Evolutionary conservation across 2,113 vertebrate genomes (phyloP).

Genomic region (Brachirus orientalis): DNA sequence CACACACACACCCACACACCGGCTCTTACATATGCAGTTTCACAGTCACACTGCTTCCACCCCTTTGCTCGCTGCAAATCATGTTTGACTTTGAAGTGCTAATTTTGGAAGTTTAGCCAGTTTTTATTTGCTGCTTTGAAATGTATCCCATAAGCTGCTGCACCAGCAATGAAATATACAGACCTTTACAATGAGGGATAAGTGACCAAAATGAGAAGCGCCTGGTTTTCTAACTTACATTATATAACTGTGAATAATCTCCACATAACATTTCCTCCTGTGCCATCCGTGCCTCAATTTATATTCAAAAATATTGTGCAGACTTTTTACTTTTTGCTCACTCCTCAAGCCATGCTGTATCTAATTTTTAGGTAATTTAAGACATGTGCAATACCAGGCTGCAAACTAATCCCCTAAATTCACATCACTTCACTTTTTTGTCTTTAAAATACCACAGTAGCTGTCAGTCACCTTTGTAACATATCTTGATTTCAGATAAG

Average conservation of each 20-base stretch:
- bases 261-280: constrained; percentile 77
- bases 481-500: too few relatives aligned
- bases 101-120: constrained; percentile 90
- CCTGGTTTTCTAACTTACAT: constrained; percentile 82
- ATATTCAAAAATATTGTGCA: constrained; percentile 79
- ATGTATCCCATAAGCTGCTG: constrained; percentile 86
- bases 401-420: constrained; percentile 32
- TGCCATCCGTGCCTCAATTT: constrained; percentile 78
- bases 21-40: constrained; percentile 68
- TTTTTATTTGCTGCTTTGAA: constrained; percentile 90
- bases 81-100: constrained; percentile 89
- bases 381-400: constrained; percentile 46
- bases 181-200: constrained; percentile 86
- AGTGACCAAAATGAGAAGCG: constrained; percentile 86
- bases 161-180: constrained; percentile 85
- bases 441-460: constrained; percentile 3
- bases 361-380: too few relatives aligned
- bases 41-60: constrained; percentile 81
- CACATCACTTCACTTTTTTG: constrained; percentile 26
- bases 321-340: constrained; percentile 73
- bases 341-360: constrained; percentile 56
- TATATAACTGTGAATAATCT: constrained; percentile 86
- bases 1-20: constrained; percentile 57
- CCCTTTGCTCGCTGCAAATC: constrained; percentile 82
- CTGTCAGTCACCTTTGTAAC: background rate